Evolutionary conservation across 2,888 invertebrate genomes (phyloP).

Genomic region (Ditula angustiorana): DNA sequence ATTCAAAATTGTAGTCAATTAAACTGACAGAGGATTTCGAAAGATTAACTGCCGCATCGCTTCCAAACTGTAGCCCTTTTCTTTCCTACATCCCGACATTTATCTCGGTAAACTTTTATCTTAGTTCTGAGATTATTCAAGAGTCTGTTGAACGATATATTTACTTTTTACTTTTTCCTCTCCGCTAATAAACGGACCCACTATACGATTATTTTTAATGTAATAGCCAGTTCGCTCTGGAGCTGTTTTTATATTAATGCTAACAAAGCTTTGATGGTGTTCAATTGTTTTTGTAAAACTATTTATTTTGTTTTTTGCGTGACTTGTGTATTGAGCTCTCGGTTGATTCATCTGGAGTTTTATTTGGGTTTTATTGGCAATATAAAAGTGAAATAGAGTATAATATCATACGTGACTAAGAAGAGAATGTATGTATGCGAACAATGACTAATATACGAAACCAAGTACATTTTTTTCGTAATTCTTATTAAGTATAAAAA

Average conservation of each 20-base stretch:
- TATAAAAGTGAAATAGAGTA: conserved; percentile 9
- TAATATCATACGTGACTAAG: conserved; percentile 16
- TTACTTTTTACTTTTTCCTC: conserved; percentile 51
- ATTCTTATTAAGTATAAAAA: too few species aligned
- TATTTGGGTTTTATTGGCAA: conserved; percentile 15
- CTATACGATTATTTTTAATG: conserved; percentile 18
- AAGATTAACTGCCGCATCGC: conserved; percentile 45
- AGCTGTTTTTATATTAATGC: conserved; percentile 8
- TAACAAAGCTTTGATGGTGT: conserved; percentile 12
- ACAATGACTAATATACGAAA: conserved; percentile 7
- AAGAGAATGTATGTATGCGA: background rate
- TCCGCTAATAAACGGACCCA: conserved; percentile 29
- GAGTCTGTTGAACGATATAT: conserved; percentile 75
- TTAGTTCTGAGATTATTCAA: conserved; percentile 71
- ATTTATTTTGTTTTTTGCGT: background rate
- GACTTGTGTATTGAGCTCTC: background rate
- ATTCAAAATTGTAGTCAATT: too few species aligned
- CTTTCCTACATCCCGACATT: conserved; percentile 53
- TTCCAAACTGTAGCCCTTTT: conserved; percentile 46
- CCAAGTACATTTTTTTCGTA: too few species aligned
- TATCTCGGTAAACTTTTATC: conserved; percentile 71
- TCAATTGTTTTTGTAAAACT: conserved; percentile 1
- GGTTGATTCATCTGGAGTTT: conserved; percentile 21
- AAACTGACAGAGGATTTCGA: too few species aligned
- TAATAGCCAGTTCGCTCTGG: conserved; percentile 10